Percentiles rank a stretch among this genome's conserved stretches.
These are phyloP conservation scores for Parnassius smintheus DNA, from an alignment of 2,888 invertebrate species.

Conservation along the genomic window DNA sequence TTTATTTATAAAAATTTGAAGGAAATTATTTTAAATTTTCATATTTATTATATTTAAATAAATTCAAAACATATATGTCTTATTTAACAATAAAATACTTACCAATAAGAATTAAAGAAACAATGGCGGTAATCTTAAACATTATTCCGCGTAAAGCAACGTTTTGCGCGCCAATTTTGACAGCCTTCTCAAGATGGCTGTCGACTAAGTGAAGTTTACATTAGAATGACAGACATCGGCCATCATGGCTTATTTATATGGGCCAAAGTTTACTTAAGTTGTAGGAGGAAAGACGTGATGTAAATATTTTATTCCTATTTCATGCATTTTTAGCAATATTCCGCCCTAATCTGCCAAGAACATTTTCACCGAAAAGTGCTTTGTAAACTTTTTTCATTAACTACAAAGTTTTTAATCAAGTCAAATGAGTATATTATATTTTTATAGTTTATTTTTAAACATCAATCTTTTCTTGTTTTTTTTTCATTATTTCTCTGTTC, in stretches of 20 bases:
- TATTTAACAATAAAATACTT: constrained; percentile 40
- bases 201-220: constrained; percentile 28
- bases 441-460: too few relatives aligned
- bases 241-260: constrained; percentile 54
- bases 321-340: constrained; percentile 16
- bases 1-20: too few relatives aligned
- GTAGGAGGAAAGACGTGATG: constrained; percentile 40
- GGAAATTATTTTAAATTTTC: too few relatives aligned
- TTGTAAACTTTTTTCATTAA: background rate
- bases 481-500: too few relatives aligned
- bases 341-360: constrained; percentile 9
- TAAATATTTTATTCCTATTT: constrained; percentile 34
- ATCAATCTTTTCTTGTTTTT: too few relatives aligned
- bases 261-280: constrained; percentile 49
- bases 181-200: constrained; percentile 45
- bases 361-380: constrained; percentile 1
- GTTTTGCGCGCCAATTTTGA: constrained; percentile 30
- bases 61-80: background rate
- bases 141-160: constrained; percentile 43
- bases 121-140: constrained; percentile 62
- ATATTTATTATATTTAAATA: too few relatives aligned
- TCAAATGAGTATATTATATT: too few relatives aligned
- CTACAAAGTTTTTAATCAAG: too few relatives aligned
- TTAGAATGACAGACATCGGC: constrained; percentile 42
- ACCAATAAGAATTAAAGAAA: constrained; percentile 69